Base-by-base conservation (phyloP, 2,888 invertebrate species). In the Cerastis leucographa region DNA sequence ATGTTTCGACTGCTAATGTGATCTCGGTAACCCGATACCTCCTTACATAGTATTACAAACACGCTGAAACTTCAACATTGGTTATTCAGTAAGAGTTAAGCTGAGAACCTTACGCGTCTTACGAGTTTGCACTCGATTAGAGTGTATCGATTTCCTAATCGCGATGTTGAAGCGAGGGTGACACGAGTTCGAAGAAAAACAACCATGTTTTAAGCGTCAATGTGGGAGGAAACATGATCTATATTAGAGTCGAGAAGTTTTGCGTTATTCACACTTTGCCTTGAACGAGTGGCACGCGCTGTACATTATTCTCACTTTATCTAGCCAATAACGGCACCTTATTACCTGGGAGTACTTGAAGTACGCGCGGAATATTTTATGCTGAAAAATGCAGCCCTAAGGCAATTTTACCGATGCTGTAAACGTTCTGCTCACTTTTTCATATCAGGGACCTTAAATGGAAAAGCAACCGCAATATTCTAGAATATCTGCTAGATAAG, bases 171-270 rank as follows among this genome's bases (percentile, higher is more conserved):
- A 74, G 78, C 71, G 71, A 74, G 81, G 77, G 81, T 87, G 84
- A 85, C 83, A 82, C 81, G 81, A 78, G 76, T 71, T 78, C 81
- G 79, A 35, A 85, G 4, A 83, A 85, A 84, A 80, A 74, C 83
- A 83, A 64, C 72, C 82, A 88, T 87, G 84, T 84, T 85, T 85
- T 81, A 74, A 77, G 74, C 71, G 68, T 56, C 71, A 77, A 71
- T 54, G 65, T 78, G 42, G 71, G 68, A 74, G 80, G 77, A 85
- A 89, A 91, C 87, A 78, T 84, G 88, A 90, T 90, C 88, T 88
- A 90, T 90, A 92, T 90, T 89, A 89, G 73, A 89, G 88, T 85
- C 78, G 79, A 76, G 76, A 87, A 80, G 73, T 85, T 81, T 84
- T 72, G 71, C 77, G 64, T 79, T 75, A 73, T 83, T 83, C 80